phyloP scores from a whole-genome alignment of 2,797 vertebrate species.

The Ptychadena robeensis region DNA sequence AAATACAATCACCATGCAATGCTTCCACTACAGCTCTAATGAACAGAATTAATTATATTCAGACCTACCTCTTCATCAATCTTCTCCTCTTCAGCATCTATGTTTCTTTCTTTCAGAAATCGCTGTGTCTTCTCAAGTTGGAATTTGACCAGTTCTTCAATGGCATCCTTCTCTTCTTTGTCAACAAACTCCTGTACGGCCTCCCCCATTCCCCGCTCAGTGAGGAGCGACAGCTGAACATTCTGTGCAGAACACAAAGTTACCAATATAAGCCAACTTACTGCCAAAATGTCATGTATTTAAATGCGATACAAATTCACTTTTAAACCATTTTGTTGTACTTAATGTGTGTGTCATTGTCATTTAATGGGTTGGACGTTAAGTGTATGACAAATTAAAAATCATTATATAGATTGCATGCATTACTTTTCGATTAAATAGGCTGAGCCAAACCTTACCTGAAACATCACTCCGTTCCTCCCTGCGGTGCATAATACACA shows the following conservation, averaged over 20 bases:
- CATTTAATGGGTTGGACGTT: neutral
- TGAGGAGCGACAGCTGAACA: conserved; percentile 91
- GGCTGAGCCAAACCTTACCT: too few relatives aligned
- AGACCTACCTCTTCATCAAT: conserved; percentile 89
- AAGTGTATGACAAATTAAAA: too few relatives aligned
- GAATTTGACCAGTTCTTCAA: conserved; percentile 92
- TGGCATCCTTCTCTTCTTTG: conserved; percentile 95
- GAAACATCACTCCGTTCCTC: too few relatives aligned
- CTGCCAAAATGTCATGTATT: neutral
- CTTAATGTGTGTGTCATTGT: neutral
- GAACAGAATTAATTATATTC: neutral
- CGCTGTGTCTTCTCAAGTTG: conserved; percentile 94
- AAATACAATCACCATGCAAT: too few relatives aligned
- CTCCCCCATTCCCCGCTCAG: conserved; percentile 95
- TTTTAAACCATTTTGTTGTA: neutral
- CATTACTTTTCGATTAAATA: too few relatives aligned
- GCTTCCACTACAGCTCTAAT: too few relatives aligned
- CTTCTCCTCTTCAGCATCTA: conserved; percentile 85
- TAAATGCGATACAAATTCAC: neutral
- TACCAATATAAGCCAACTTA: too few relatives aligned
- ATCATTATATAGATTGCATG: too few relatives aligned
- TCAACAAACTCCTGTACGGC: conserved; percentile 97
- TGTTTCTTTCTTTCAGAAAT: conserved; percentile 85
- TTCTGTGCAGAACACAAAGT: conserved; percentile 74
- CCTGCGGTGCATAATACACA: too few relatives aligned